phyloP scores from a whole-genome alignment of 2,797 vertebrate genomes.

The Discoglossus pictus region DNA sequence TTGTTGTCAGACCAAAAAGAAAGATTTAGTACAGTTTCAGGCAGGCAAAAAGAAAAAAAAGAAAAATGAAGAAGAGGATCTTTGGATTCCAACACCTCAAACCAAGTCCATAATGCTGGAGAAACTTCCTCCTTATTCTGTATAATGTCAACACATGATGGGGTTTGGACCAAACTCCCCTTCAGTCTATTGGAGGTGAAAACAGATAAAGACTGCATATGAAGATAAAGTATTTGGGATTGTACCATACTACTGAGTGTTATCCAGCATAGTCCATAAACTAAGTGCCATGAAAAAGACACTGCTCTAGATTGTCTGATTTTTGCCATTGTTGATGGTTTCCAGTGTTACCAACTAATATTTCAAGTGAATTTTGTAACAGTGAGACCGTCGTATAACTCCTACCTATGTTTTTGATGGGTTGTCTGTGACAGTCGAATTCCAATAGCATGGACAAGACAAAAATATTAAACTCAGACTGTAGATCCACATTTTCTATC shows the following conservation, averaged over 20 bases:
- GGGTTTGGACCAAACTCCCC: background rate
- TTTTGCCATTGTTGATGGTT: background rate
- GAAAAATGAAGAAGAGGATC: conserved; percentile 79
- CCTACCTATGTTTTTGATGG: too few relatives aligned
- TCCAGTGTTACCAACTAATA: background rate
- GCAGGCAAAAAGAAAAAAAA: conserved; percentile 76
- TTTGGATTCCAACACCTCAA: conserved; percentile 91
- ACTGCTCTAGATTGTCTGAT: background rate
- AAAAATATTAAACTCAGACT: too few relatives aligned
- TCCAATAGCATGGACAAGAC: too few relatives aligned
- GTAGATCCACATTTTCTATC: too few relatives aligned
- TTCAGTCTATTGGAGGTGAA: background rate
- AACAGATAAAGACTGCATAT: background rate
- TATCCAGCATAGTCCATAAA: background rate
- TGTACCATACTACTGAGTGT: background rate
- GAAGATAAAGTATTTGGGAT: background rate
- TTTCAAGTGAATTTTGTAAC: background rate
- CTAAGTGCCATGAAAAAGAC: background rate
- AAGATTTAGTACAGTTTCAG: conserved; percentile 43
- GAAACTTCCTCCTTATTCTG: conserved; percentile 72
- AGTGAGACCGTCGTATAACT: too few relatives aligned
- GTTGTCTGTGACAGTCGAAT: too few relatives aligned
- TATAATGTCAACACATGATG: conserved; percentile 54
- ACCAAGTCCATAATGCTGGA: conserved; percentile 82
- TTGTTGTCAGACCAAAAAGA: conserved; percentile 74